Evolutionary conservation across 2,797 vertebrate species (phyloP).

Genomic region (Micrastur ruficollis): DNA sequence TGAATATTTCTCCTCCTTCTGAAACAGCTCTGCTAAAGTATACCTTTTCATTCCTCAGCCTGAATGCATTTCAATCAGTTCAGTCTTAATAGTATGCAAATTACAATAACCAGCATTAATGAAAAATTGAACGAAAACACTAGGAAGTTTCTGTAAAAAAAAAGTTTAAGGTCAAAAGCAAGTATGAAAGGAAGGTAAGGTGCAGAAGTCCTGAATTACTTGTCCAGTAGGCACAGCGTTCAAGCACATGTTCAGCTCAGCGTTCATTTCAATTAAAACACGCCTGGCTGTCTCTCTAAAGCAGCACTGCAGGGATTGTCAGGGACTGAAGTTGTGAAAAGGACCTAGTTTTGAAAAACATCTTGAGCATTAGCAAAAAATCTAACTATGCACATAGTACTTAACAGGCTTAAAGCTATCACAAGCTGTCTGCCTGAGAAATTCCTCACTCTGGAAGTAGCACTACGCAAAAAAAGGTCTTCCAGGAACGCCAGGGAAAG

Average conservation of each 20-base stretch:
- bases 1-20: background rate
- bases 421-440: background rate
- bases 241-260: background rate
- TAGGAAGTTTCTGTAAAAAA: background rate
- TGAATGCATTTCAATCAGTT: slow-evolving; percentile 27
- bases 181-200: background rate
- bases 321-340: background rate
- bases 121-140: slow-evolving; percentile 22
- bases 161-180: background rate
- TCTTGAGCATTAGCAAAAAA: background rate
- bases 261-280: background rate
- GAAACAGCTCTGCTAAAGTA: background rate
- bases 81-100: slow-evolving; percentile 30
- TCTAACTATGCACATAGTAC: background rate
- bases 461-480: background rate
- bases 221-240: background rate
- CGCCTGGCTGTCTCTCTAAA: background rate
- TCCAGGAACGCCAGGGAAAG: background rate
- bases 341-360: slow-evolving; percentile 6
- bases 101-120: slow-evolving; percentile 33
- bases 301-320: background rate
- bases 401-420: background rate
- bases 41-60: background rate
- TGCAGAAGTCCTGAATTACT: background rate
- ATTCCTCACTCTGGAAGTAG: background rate